A percentile compares a stretch with the other conserved stretches of the same genome.
These are phyloP conservation scores for Tympanuchus pallidicinctus DNA, from an alignment of 2,113 vertebrate species.

Conservation along the genomic window DNA sequence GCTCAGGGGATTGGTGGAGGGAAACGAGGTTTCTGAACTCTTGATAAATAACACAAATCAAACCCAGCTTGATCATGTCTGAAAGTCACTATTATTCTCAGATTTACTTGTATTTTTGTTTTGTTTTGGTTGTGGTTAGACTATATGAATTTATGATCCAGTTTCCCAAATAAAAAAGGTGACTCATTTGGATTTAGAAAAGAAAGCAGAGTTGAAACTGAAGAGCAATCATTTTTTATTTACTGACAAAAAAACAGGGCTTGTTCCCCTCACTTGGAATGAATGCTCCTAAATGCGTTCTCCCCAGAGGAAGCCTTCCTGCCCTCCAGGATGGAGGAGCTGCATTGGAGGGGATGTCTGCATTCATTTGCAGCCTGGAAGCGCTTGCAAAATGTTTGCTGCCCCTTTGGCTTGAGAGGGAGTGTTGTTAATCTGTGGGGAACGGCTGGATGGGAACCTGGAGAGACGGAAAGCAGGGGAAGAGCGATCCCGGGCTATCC, in stretches of 20 bases:
- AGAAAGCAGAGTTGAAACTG: not conserved
- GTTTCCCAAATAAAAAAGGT: conserved; percentile 20
- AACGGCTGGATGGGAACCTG: accelerated
- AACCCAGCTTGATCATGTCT: conserved; percentile 37
- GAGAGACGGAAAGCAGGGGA: accelerated
- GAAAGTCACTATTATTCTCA: conserved; percentile 32
- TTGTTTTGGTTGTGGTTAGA: conserved; percentile 35
- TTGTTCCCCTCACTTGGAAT: not conserved
- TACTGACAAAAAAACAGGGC: not conserved
- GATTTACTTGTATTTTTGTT: not conserved
- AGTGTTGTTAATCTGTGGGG: not conserved
- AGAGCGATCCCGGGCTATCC: not conserved
- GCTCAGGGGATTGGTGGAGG: conserved; percentile 30
- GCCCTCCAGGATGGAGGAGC: not conserved
- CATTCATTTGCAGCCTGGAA: not conserved
- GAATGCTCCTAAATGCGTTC: not conserved
- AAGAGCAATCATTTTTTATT: not conserved
- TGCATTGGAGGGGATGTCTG: not conserved
- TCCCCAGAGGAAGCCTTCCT: not conserved
- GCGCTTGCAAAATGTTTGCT: not conserved
- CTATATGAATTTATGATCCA: conserved; percentile 2
- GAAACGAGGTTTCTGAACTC: conserved; percentile 52
- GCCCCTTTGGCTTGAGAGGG: not conserved
- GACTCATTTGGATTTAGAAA: not conserved
- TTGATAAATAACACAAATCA: conserved; percentile 62